These are phyloP conservation scores for Pterophyllum scalare DNA, from an alignment of 2,113 vertebrate genomes.

Conservation along the genomic window DNA sequence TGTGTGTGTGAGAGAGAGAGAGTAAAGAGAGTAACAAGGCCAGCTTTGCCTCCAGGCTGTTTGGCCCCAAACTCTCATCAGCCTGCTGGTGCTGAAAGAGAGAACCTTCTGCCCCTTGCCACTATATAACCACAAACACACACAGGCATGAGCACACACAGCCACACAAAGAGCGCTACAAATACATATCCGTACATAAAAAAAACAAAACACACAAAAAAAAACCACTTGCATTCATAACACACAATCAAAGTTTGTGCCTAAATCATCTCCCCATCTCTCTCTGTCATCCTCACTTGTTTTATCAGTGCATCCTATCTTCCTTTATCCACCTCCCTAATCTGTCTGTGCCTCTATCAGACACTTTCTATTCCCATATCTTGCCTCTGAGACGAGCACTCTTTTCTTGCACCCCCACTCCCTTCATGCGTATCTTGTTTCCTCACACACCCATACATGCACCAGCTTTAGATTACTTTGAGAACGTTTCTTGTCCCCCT, in stretches of 20 bases:
- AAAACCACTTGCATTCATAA: constrained; percentile 23
- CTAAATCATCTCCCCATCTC: constrained; percentile 73
- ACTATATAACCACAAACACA: constrained; percentile 33
- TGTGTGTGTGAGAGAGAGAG: constrained; percentile 32
- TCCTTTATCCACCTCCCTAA: constrained; percentile 72
- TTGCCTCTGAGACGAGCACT: constrained; percentile 60
- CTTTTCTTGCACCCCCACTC: constrained; percentile 57
- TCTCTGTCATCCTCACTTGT: constrained; percentile 57
- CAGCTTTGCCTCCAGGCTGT: constrained; percentile 72
- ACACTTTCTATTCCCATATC: constrained; percentile 73
- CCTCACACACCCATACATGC: constrained; percentile 54
- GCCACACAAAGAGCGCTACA: constrained; percentile 3
- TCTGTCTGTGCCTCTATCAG: constrained; percentile 69
- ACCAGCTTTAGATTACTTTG: constrained; percentile 71
- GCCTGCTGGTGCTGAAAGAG: constrained; percentile 78
- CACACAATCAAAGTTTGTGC: constrained; percentile 56
- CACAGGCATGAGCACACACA: constrained; percentile 4
- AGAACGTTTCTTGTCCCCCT: constrained; percentile 53
- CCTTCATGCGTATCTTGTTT: constrained; percentile 73
- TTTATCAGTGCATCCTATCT: constrained; percentile 71
- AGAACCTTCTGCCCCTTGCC: constrained; percentile 73
- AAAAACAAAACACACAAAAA: not conserved
- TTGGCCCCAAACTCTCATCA: constrained; percentile 78
- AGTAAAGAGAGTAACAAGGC: constrained; percentile 67
- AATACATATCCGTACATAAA: constrained; percentile 14